phyloP scores from a whole-genome alignment of 2,797 vertebrate genomes.

The Xiphorhynchus erythropygius region DNA sequence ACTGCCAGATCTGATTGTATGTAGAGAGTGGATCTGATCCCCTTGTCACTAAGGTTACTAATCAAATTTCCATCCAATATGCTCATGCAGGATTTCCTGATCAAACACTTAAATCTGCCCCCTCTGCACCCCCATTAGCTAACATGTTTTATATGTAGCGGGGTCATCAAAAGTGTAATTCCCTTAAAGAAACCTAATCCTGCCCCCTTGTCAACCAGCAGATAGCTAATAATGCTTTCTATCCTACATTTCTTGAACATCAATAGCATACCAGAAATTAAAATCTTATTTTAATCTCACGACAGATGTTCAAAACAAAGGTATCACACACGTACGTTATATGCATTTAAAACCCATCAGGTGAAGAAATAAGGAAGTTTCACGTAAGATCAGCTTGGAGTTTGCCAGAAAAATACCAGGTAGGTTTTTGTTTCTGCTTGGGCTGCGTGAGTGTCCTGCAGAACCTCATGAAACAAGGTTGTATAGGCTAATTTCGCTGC shows the following conservation, averaged over 20 bases:
- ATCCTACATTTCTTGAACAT: conserved; percentile 68
- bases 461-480: background rate
- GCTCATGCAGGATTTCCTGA: conserved; percentile 89
- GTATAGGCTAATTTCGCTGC: background rate
- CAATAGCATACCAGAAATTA: conserved; percentile 71
- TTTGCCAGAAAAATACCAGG: background rate
- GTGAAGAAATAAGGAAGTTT: conserved; percentile 55
- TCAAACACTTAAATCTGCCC: conserved; percentile 88
- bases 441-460: background rate
- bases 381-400: background rate
- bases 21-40: conserved; percentile 83
- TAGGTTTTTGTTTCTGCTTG: background rate
- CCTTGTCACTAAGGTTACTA: conserved; percentile 91
- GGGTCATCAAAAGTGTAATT: conserved; percentile 93
- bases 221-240: conserved; percentile 77
- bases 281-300: conserved; percentile 69
- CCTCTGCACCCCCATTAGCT: conserved; percentile 87
- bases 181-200: conserved; percentile 92
- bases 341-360: conserved; percentile 9
- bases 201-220: conserved; percentile 78
- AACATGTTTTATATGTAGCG: conserved; percentile 90
- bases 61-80: conserved; percentile 94
- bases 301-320: conserved; percentile 67
- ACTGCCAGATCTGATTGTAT: conserved; percentile 88
- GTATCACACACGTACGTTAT: background rate